These are phyloP conservation scores for Serrognathus titanus DNA, from an alignment of 2,888 invertebrate species.

Conservation along the genomic window DNA sequence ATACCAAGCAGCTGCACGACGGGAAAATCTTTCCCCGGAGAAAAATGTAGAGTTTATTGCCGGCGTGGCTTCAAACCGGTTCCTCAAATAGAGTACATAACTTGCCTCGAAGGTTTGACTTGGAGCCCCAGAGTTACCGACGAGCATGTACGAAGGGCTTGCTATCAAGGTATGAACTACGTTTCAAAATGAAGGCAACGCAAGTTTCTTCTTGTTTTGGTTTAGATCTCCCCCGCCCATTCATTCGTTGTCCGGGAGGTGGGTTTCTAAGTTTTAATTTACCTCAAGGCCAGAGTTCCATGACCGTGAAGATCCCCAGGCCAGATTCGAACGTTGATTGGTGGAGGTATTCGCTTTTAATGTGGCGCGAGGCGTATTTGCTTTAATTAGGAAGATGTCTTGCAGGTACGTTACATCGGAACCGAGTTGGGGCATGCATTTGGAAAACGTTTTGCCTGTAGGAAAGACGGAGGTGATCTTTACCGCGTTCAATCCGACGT, in stretches of 20 bases:
- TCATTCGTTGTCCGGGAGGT: conserved; percentile 59
- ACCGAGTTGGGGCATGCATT: conserved; percentile 61
- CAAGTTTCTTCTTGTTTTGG: background rate
- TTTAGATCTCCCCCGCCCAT: conserved; percentile 51
- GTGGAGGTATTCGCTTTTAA: conserved; percentile 48
- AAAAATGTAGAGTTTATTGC: conserved; percentile 52
- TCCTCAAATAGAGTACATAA: conserved; percentile 27
- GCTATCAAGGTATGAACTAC: conserved; percentile 31
- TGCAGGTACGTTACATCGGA: conserved; percentile 57
- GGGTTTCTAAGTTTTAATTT: conserved; percentile 58
- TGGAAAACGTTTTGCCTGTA: conserved; percentile 57
- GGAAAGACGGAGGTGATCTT: conserved; percentile 60
- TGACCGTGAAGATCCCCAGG: conserved; percentile 53
- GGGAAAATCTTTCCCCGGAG: conserved; percentile 49
- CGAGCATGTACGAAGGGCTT: conserved; percentile 27
- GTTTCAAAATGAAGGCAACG: no score
- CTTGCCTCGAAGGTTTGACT: conserved; percentile 33
- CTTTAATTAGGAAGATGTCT: conserved; percentile 15
- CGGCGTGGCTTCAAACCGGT: conserved; percentile 48
- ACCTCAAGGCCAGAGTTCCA: conserved; percentile 49
- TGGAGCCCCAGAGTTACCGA: conserved; percentile 34
- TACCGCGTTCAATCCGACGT: conserved; percentile 56
- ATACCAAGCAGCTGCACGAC: conserved; percentile 53
- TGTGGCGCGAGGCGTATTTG: background rate
- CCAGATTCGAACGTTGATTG: conserved; percentile 66